Base-by-base conservation (phyloP, 2,113 vertebrate genomes). In the Phyllostomus discolor region DNA sequence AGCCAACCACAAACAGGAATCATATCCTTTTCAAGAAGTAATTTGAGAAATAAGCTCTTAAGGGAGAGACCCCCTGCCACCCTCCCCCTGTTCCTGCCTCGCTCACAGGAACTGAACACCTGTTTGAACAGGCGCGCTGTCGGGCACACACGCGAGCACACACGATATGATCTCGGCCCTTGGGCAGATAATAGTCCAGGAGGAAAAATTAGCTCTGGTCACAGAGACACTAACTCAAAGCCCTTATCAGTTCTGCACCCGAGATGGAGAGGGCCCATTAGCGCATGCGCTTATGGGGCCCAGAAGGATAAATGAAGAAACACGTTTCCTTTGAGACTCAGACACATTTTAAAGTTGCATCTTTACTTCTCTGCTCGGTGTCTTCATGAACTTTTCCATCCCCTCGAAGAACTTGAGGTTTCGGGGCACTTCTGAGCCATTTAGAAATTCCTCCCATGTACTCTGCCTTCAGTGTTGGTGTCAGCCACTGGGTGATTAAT, bases 401-500 rank as follows among this genome's bases (percentile, higher is more conserved):
- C 87, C 67, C 54, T 90, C 62, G 64, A 86, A 80, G 24, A 70
- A 75, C 28, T 24, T 87, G 43, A 86, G 83, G 14, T 91, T 96
- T 89, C 89, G 48, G n/a, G 43, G 52, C 33, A 38, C 11, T 91
- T 95, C 54, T n/a, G 88, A 66, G 35, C 59, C 54, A n/a, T 20
- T 97, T 94, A 82, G 50, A n/a, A 95, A 97, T 96, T 91, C 94
- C 20, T 79, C 35, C 52, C 89, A 41, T 57, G 79, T 38, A 26
- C 1, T 91, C 19, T 35, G 20, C 62, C 78, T 95, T 91, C 43
- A 83, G 33, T 67, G 94, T 35, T 75, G 4, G 54, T 57, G 43
- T 90, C 86, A 86, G 85, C 62, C 91, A 43, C 35, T 26, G 15
- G 48, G 69, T 95, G 97, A 97, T 97, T 89, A 96, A 97, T 97